These are phyloP conservation scores for Penaeus japonicus DNA, from an alignment of 1,140 invertebrate species.

Conservation along the genomic window DNA sequence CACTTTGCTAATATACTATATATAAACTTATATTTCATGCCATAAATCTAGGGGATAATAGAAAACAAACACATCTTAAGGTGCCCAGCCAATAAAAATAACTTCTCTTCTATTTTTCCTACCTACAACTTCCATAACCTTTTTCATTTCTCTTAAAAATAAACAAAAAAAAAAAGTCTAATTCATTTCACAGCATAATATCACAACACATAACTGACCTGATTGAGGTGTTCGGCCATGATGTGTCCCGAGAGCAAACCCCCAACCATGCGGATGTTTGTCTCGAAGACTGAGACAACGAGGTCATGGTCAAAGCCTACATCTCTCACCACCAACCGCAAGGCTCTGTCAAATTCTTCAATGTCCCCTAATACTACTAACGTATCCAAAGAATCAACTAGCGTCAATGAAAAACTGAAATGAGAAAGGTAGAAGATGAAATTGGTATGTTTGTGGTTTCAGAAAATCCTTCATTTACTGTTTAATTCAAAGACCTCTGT, in stretches of 20 bases:
- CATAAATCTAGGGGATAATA: too few relatives aligned
- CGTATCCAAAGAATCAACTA: constrained; percentile 94
- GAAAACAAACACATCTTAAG: too few relatives aligned
- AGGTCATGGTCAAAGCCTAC: constrained; percentile 94
- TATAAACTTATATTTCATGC: too few relatives aligned
- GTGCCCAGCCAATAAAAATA: too few relatives aligned
- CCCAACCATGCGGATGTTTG: constrained; percentile 96
- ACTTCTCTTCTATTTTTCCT: too few relatives aligned
- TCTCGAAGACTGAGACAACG: constrained; percentile 97
- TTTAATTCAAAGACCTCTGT: too few relatives aligned
- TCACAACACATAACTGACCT: constrained; percentile 22
- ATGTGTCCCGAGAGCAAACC: constrained; percentile 94
- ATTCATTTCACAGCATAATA: neutral
- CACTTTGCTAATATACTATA: too few relatives aligned
- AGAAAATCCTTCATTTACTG: neutral
- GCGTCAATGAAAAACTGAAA: constrained; percentile 93
- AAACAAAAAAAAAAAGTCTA: neutral
- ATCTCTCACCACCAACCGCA: constrained; percentile 79
- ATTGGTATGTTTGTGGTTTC: neutral
- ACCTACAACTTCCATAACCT: neutral
- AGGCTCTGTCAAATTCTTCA: constrained; percentile 91
- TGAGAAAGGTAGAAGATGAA: constrained; percentile 57
- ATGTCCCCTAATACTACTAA: constrained; percentile 86
- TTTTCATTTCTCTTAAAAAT: neutral
- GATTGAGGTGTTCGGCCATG: constrained; percentile 69